Evolutionary conservation across 2,113 vertebrate species (phyloP), one percentile per base, ranked within the genome.

Genomic region (Microcebus ravelobensis): DNA sequence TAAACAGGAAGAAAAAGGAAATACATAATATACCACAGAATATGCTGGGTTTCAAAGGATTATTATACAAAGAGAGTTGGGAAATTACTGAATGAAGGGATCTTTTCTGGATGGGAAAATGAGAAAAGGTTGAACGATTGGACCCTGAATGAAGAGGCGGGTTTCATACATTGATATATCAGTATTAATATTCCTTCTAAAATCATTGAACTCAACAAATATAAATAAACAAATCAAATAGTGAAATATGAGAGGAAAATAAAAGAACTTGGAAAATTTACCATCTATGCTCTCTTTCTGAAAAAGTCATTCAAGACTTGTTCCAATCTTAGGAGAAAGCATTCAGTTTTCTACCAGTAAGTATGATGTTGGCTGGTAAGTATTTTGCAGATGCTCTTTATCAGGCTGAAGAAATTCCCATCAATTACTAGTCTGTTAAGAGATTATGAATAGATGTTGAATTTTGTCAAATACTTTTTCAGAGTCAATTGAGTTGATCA

Each of bases 241-340:
- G 29, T 65, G 20, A 55, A 18, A 0, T 67, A 52, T 18, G 52
- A 85, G 39, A 82, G 52, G 2, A 92, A 96, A 85, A 82, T n/a
- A 87, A 90, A 96, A 79, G 39, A 91, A 6, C 8, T 86, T 59
- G 29, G 25, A 57, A 90, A 89, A 13, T 82, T 87, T 90, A 34
- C 34, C 21, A 65, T 34, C n/a, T 74, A 14, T 55, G 27, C 9
- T 57, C 11, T 65, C 17, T 50, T 91, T 93, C 84, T 67, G 52
- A 48, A 76, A 84, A 94, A 50, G 6, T 61, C 9, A 80, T 84
- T 94, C 59, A 93, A 63, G 27, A 57, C 6, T 86, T 82, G 15
- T 84, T 59, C 36, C 14, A 39, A 1, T 76, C n/a, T 87, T 90
- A 70, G 48, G 50, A 6, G 4, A 63, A 76, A 95, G 2, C 6